These are phyloP conservation scores for Coregonus clupeaformis DNA, from an alignment of 2,113 vertebrate species.

Conservation along the genomic window DNA sequence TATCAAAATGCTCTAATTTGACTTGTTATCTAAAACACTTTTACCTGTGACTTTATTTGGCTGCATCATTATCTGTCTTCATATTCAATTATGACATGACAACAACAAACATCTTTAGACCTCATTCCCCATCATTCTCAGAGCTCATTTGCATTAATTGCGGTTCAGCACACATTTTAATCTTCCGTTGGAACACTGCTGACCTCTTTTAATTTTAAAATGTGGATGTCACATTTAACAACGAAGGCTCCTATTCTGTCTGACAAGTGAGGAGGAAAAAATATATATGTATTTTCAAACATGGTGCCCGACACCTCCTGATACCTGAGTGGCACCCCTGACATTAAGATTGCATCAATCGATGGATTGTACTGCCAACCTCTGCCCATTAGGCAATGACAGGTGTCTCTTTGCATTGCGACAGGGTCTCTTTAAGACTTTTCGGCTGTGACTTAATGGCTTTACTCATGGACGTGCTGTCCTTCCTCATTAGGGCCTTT, in stretches of 20 bases:
- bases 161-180: no score
- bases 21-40: no score
- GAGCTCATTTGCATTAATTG: no score
- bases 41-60: no score
- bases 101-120: no score
- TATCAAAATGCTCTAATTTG: no score
- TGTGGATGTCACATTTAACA: background rate
- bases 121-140: no score
- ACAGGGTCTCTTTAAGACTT: background rate
- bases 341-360: conserved; percentile 17
- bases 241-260: background rate
- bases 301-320: background rate
- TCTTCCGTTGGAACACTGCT: no score
- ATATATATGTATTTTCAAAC: background rate
- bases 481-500: conserved; percentile 16
- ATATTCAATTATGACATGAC: no score
- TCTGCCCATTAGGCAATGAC: conserved; percentile 4
- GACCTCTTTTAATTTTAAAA: background rate
- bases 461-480: conserved; percentile 12
- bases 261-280: background rate
- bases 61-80: no score
- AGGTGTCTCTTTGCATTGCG: conserved; percentile 7
- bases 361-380: conserved; percentile 4
- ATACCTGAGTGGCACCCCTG: background rate
- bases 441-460: conserved; percentile 17